Evolutionary conservation across 2,797 vertebrate genomes (phyloP).

Genomic region (Buphagus erythrorhynchus): DNA sequence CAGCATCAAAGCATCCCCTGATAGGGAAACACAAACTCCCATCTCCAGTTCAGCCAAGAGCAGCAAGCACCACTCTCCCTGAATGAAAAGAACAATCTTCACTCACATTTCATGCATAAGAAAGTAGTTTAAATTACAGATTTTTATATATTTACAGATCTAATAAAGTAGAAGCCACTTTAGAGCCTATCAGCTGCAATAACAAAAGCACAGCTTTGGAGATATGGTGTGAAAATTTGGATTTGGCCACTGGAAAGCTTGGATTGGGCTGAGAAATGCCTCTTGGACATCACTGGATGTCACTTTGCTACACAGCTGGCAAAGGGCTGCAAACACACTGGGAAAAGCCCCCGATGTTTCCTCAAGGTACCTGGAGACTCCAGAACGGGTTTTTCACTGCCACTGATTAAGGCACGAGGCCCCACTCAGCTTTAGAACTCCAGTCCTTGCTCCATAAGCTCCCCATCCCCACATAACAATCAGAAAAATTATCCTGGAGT

Average conservation of each 20-base stretch:
- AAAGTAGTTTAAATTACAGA: neutral
- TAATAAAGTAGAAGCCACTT: neutral
- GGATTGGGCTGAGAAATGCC: neutral
- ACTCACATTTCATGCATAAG: neutral
- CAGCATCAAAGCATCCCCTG: slow-evolving; percentile 34
- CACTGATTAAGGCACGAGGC: neutral
- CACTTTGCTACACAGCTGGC: neutral
- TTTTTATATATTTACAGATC: neutral
- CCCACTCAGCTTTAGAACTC: neutral
- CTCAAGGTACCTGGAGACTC: neutral
- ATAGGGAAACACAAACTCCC: neutral
- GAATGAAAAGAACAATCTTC: neutral
- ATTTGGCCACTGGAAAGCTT: neutral
- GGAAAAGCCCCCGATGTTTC: neutral
- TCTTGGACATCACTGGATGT: neutral
- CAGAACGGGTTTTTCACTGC: neutral
- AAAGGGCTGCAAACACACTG: neutral
- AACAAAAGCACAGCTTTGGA: neutral
- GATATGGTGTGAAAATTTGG: neutral
- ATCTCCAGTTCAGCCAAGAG: neutral
- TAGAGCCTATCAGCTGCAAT: neutral
- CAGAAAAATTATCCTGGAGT: neutral
- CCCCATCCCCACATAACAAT: fast-evolving
- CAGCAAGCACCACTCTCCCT: neutral
- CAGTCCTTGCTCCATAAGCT: neutral